These are phyloP conservation scores for Punctoribates punctum DNA, from an alignment of 2,888 invertebrate genomes.

Conservation along the genomic window DNA sequence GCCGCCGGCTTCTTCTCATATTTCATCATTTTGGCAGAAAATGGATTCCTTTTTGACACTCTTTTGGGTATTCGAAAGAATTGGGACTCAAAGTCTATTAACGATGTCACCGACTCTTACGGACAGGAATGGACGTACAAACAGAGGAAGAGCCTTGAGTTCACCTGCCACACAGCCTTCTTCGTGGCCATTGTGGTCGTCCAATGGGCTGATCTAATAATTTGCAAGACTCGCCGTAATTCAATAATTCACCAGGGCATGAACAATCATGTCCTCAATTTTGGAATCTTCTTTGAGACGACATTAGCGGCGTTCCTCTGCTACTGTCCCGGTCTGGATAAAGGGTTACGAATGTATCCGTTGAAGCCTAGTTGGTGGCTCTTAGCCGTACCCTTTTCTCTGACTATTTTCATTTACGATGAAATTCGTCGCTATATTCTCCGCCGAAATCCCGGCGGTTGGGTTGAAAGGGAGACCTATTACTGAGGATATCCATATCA, in stretches of 20 bases:
- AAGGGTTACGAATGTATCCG: conserved; percentile 55
- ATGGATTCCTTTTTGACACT: conserved; percentile 70
- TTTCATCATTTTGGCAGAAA: conserved; percentile 77
- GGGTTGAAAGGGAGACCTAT: conserved; percentile 98
- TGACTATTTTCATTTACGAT: conserved; percentile 98
- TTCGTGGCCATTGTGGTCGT: conserved; percentile 56
- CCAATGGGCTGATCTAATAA: conserved; percentile 57
- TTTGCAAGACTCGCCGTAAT: conserved; percentile 56
- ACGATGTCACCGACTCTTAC: conserved; percentile 72
- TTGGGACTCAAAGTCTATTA: conserved; percentile 98
- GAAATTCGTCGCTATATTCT: conserved; percentile 95
- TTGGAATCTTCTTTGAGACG: conserved; percentile 57
- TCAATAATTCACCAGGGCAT: conserved; percentile 57
- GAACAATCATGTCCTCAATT: conserved; percentile 56
- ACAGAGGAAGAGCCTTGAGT: conserved; percentile 55
- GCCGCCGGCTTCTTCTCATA: conserved; percentile 97
- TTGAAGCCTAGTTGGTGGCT: conserved; percentile 87
- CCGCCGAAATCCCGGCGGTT: conserved; percentile 95
- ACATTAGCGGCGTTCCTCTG: conserved; percentile 56
- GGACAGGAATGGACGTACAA: conserved; percentile 66
- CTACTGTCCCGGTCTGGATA: conserved; percentile 57
- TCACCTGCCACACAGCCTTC: conserved; percentile 56
- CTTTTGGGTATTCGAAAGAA: conserved; percentile 65
- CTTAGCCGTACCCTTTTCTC: conserved; percentile 94
- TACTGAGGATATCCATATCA: conserved; percentile 57